These are phyloP conservation scores for Fregata magnificens DNA, from an alignment of 2,113 vertebrate genomes.

Conservation along the genomic window DNA sequence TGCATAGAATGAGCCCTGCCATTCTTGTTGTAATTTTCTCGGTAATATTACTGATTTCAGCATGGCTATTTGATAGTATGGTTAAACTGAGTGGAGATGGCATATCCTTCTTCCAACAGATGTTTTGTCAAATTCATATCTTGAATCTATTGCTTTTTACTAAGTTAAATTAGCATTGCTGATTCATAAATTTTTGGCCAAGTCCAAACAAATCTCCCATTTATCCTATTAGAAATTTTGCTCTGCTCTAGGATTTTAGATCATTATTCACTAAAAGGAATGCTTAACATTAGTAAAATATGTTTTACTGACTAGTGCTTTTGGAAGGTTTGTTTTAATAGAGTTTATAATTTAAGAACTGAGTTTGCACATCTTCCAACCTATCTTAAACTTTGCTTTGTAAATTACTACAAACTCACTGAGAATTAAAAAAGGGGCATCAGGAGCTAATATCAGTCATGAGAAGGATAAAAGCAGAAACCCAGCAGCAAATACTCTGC, in stretches of 20 bases:
- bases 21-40: not conserved
- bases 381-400: not conserved
- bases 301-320: not conserved
- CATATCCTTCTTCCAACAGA: not conserved
- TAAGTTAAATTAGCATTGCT: not conserved
- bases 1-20: not conserved
- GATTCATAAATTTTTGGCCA: not conserved
- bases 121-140: not conserved
- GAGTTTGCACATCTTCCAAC: not conserved
- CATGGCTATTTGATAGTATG: not conserved
- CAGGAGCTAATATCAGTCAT: not conserved
- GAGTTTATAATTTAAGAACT: not conserved
- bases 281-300: not conserved
- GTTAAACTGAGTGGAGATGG: not conserved
- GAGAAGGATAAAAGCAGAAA: slow-evolving; percentile 30
- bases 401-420: not conserved
- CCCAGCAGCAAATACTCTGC: not conserved
- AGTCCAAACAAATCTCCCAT: not conserved
- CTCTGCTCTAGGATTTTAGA: not conserved
- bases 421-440: not conserved
- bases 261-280: not conserved
- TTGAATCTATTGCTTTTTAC: not conserved
- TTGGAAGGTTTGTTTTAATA: not conserved
- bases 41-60: not conserved
- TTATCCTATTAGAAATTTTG: not conserved